Conservation (phyloP, 2,113 vertebrate species). For the Istiophorus platypterus region DNA sequence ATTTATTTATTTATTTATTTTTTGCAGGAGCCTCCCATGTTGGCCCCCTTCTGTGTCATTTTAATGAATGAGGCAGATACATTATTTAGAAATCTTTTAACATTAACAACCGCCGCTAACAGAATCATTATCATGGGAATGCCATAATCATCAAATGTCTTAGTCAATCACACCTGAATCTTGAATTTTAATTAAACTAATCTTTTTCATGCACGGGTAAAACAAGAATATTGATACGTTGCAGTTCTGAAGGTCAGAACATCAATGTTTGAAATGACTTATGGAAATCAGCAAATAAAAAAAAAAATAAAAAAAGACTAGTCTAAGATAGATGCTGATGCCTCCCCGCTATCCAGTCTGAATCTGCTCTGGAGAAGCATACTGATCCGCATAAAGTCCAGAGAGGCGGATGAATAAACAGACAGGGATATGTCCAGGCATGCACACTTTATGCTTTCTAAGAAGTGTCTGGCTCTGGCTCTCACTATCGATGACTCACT, state of each 20-base stretch:
- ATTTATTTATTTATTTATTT: too few species aligned
- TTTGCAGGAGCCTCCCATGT: neutral
- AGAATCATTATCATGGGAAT: neutral
- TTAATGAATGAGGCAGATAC: neutral
- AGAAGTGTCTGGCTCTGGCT: conserved; percentile 72
- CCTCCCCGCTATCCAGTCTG: conserved; percentile 14
- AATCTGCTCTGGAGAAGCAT: conserved; percentile 44
- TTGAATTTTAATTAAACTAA: too few species aligned
- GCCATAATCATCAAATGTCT: neutral
- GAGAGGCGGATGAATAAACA: conserved; percentile 65
- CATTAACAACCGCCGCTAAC: neutral
- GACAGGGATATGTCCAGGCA: conserved; percentile 72
- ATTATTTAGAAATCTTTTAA: neutral
- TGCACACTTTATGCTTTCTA: conserved; percentile 77
- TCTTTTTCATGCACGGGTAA: neutral
- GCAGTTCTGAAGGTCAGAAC: neutral
- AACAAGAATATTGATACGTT: neutral
- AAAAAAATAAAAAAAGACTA: neutral
- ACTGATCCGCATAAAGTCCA: conserved; percentile 50
- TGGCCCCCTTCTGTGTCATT: neutral
- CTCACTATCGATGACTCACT: conserved; percentile 73
- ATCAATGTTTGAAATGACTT: conserved; percentile 2
- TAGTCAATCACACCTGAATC: neutral
- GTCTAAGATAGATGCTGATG: conserved; percentile 24
- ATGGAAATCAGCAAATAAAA: neutral